phyloP scores from a whole-genome alignment of 2,113 vertebrate species.

The Pavo muticus region DNA sequence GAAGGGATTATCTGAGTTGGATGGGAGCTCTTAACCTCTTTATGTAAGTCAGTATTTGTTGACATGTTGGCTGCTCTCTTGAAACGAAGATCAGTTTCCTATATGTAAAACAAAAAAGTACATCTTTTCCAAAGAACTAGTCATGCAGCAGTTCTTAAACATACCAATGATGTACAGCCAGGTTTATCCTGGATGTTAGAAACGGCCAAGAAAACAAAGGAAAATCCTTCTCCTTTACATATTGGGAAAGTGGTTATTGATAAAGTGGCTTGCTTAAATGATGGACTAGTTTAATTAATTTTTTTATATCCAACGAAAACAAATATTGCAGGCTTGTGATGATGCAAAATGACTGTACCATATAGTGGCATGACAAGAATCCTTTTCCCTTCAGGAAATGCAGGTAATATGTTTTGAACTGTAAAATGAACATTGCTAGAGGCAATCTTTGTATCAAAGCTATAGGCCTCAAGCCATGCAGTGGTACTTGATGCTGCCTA shows the following conservation, averaged over 20 bases:
- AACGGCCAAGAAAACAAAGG: background rate
- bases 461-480: background rate
- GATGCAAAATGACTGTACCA: background rate
- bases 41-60: background rate
- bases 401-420: background rate
- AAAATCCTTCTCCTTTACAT: background rate
- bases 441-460: background rate
- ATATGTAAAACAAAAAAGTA: background rate
- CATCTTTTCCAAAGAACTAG: background rate
- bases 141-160: background rate
- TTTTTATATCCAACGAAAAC: constrained; percentile 35
- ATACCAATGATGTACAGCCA: background rate
- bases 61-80: background rate
- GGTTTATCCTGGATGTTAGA: background rate
- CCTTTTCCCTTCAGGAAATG: background rate
- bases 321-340: background rate
- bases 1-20: background rate
- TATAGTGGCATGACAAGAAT: background rate
- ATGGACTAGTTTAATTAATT: background rate
- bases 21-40: background rate
- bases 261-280: background rate
- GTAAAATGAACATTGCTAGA: background rate
- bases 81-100: background rate
- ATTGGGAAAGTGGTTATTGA: background rate
- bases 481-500: background rate